Percentiles rank a stretch among this genome's conserved stretches.
Evolutionary conservation across 2,113 vertebrate species (phyloP).

Genomic region (Galbula dea): DNA sequence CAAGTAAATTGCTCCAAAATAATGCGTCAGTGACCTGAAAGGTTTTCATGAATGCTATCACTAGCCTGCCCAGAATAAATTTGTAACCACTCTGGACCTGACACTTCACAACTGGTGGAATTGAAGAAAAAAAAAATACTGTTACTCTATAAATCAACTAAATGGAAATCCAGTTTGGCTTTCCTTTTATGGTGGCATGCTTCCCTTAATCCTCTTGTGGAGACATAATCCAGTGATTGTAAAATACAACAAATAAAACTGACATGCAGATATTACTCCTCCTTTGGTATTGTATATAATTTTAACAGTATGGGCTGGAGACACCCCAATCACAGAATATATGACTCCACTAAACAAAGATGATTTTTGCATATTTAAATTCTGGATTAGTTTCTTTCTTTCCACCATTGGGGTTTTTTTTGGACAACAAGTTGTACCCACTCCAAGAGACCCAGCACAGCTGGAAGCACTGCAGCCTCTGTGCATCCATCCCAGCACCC

Average conservation of each 20-base stretch:
- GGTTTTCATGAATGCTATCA: background rate
- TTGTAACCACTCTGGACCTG: background rate
- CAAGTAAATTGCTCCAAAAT: background rate
- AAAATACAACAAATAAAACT: background rate
- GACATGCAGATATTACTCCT: background rate
- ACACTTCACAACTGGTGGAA: background rate
- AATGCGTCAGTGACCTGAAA: background rate
- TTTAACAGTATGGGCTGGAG: background rate
- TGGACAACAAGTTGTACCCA: no score
- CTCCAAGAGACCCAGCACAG: background rate
- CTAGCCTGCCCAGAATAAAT: background rate
- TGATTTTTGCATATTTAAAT: background rate
- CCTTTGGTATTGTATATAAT: background rate
- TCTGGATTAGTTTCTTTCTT: background rate
- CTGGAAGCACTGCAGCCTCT: background rate
- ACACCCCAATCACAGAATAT: background rate
- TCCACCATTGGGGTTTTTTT: background rate
- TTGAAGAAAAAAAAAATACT: background rate
- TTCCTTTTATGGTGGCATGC: background rate
- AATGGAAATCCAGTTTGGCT: background rate
- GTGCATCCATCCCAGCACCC: background rate
- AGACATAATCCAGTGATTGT: background rate
- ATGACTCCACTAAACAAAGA: background rate
- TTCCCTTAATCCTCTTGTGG: background rate
- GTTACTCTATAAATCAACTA: background rate